phyloP scores from a whole-genome alignment of 2,113 vertebrate species.

The Leptodactylus fuscus region DNA sequence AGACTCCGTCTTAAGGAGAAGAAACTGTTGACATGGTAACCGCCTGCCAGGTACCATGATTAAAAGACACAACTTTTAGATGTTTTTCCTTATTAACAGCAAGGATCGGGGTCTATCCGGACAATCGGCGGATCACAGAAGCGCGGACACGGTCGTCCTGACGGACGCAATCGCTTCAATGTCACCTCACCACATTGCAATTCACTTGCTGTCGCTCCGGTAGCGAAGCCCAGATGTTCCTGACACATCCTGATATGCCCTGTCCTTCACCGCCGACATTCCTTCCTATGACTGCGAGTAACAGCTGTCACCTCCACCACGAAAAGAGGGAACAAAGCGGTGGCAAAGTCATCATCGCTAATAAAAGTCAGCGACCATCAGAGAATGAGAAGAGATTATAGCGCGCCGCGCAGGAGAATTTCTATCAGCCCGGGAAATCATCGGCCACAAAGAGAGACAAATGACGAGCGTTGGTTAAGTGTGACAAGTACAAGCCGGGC shows the following conservation, averaged over 20 bases:
- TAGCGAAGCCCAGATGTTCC: slow-evolving; percentile 49
- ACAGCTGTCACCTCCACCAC: slow-evolving; percentile 47
- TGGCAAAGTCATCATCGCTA: slow-evolving; percentile 43
- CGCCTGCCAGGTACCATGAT: slow-evolving; percentile 47
- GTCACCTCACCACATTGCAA: slow-evolving; percentile 49
- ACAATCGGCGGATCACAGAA: too few species aligned
- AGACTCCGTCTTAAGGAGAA: slow-evolving; percentile 32
- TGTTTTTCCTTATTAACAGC: not conserved
- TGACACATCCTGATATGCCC: slow-evolving; percentile 44
- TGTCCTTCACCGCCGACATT: slow-evolving; percentile 40
- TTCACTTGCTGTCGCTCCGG: slow-evolving; percentile 11
- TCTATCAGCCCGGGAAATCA: slow-evolving; percentile 22
- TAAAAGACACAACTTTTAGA: slow-evolving; percentile 34
- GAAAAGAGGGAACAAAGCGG: not conserved
- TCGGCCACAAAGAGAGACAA: not conserved
- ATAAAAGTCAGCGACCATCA: slow-evolving; percentile 30
- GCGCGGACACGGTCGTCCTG: not conserved
- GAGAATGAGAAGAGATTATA: slow-evolving; percentile 17
- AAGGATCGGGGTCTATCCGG: not conserved
- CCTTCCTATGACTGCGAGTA: slow-evolving; percentile 15
- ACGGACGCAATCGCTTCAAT: slow-evolving; percentile 13
- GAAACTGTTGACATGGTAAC: slow-evolving; percentile 55
- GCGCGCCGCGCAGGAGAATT: not conserved
- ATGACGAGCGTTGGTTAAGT: not conserved
- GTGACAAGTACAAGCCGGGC: not conserved